Evolutionary conservation across 2,888 invertebrate species (phyloP), one percentile per base, ranked within the genome.

Genomic region (Lottia gigantea): DNA sequence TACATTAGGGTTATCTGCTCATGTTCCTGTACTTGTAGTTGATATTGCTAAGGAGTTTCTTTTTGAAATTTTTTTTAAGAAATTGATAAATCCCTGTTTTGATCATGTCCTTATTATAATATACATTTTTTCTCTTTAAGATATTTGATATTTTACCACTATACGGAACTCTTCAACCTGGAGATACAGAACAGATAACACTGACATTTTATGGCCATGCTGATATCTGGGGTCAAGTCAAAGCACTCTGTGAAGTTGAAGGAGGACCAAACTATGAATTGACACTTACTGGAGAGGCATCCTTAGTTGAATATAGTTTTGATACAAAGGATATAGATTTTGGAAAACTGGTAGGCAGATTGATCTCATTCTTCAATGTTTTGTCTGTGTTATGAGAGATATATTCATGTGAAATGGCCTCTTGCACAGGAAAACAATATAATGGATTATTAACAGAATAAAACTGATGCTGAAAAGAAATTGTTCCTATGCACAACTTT

Each of bases 131-230:
- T 31, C 31, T 8, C 40, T 72, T 76, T 11, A 76, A 89, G 87
- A 84, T 88, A 26, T 89, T 89, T 82, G 88, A 89, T 78, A 88
- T 89, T 49, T 77, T 88, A 64, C 89, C 89, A 6, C 72, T 89
- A 70, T 88, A 88, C 78, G 89, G 89, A 6, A 82, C 80, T 26
- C 77, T 89, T 47, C 83, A 85, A 71, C 88, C 89, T 62, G 88
- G 87, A 6, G 86, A 87, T 74, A 86, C 86, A 15, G 88, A 89
- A 69, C 87, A 87, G 74, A 82, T 89, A 45, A 87, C 88, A 64
- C 83, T 89, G 78, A 89, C 88, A 73, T 89, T 88, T 76, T 89
- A 85, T 80, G 89, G 89, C 40, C 88, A 89, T 80, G 82, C 87
- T 46, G 84, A 88, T 78, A 86, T 88, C 45, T 82, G 80, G 76